Evolutionary conservation across 2,113 vertebrate genomes (phyloP).

Genomic region (Pachypanchax playfairii): DNA sequence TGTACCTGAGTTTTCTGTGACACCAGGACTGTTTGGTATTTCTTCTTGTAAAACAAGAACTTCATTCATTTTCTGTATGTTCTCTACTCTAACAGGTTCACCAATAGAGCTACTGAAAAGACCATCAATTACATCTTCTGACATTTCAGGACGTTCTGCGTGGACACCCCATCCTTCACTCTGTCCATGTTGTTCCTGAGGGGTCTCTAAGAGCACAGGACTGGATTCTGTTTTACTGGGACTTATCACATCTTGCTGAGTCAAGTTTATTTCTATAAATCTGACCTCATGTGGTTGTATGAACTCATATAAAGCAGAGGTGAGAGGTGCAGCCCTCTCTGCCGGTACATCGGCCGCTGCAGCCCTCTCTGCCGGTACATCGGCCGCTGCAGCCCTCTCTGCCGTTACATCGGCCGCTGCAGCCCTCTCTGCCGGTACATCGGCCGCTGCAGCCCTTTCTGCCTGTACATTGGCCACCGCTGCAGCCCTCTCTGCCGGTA

Average conservation of each 20-base stretch:
- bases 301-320: constrained; percentile 3
- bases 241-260: neutral
- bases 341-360: too few relatives aligned
- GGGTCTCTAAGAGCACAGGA: neutral
- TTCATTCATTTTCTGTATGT: neutral
- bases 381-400: too few relatives aligned
- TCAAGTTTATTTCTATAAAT: constrained; percentile 17
- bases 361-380: neutral
- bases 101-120: neutral
- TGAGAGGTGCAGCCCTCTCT: constrained; percentile 1
- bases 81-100: neutral
- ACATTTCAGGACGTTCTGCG: constrained; percentile 5
- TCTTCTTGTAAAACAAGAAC: constrained; percentile 3
- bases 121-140: neutral
- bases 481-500: neutral
- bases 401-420: neutral
- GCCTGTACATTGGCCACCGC: too few relatives aligned
- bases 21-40: fast-evolving
- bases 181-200: neutral
- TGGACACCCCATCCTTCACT: neutral
- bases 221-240: neutral
- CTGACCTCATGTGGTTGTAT: constrained; percentile 8
- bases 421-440: neutral
- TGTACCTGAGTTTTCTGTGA: neutral
- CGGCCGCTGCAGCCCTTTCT: too few relatives aligned